phyloP scores from a whole-genome alignment of 1,140 invertebrate genomes.

The Ridgeia piscesae region DNA sequence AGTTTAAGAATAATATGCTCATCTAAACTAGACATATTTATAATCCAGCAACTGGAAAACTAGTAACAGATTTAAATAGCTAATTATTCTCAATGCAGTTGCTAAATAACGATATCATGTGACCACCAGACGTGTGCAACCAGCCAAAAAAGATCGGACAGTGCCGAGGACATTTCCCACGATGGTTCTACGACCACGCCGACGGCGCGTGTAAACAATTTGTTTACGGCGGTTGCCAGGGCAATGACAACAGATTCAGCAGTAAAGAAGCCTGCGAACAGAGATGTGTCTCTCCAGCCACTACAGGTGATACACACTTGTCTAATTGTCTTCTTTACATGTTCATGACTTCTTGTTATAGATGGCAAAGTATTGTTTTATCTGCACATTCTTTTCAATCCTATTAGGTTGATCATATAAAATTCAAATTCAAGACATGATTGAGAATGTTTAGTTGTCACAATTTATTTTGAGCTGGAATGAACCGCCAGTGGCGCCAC shows the following conservation, averaged over 20 bases:
- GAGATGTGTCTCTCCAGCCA: not conserved
- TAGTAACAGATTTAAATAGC: too few species aligned
- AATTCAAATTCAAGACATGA: too few species aligned
- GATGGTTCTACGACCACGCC: slow-evolving; percentile 82
- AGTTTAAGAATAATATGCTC: too few species aligned
- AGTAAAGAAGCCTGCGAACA: slow-evolving; percentile 36
- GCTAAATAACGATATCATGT: slow-evolving; percentile 45
- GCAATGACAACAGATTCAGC: slow-evolving; percentile 85
- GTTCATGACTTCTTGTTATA: not conserved
- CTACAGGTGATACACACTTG: slow-evolving; percentile 8
- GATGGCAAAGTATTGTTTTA: too few species aligned
- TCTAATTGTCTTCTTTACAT: not conserved
- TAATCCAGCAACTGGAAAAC: too few species aligned
- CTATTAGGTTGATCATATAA: too few species aligned
- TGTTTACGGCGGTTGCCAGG: slow-evolving; percentile 89
- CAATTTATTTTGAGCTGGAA: too few species aligned
- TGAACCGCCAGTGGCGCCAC: too few species aligned
- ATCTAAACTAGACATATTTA: too few species aligned
- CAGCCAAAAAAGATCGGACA: slow-evolving; percentile 72
- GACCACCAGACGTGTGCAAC: slow-evolving; percentile 72
- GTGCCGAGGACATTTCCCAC: slow-evolving; percentile 69
- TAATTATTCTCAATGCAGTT: not conserved
- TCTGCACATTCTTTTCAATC: too few species aligned
- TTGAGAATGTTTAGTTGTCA: too few species aligned
- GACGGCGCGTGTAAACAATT: slow-evolving; percentile 90